Conservation (phyloP, 23 tunicate genomes). For the Halocynthia aurantium region DNA sequence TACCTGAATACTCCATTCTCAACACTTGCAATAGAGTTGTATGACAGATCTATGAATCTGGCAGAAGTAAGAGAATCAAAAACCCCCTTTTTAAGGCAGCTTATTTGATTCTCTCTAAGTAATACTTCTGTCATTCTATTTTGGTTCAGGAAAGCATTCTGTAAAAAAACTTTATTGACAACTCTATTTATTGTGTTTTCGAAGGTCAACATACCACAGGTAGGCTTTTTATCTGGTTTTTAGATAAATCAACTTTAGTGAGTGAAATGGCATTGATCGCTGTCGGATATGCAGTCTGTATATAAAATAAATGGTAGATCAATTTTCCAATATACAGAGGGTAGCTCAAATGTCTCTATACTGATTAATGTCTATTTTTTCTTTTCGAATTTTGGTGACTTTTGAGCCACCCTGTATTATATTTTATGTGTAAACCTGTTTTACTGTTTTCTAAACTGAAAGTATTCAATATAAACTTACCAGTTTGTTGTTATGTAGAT, state of each 20-base stretch:
- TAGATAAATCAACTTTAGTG: too few species aligned
- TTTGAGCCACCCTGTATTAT: too few species aligned
- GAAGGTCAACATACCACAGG: too few species aligned
- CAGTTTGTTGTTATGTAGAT: slow-evolving; percentile 15
- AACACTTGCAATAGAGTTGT: slow-evolving; percentile 20
- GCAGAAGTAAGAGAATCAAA: slow-evolving; percentile 19
- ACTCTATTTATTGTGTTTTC: background rate
- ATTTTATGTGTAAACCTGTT: too few species aligned
- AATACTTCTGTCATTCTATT: background rate
- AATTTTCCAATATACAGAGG: background rate
- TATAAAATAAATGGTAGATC: slow-evolving; percentile 1
- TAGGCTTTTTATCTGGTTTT: too few species aligned
- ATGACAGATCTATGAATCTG: slow-evolving; percentile 9
- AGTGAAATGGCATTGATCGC: too few species aligned
- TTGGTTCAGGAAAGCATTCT: slow-evolving; percentile 24
- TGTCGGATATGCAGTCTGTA: too few species aligned
- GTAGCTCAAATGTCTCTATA: too few species aligned
- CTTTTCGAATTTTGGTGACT: too few species aligned
- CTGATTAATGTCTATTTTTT: too few species aligned
- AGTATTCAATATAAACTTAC: background rate
- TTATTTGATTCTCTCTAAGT: slow-evolving; percentile 15
- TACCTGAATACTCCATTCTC: slow-evolving; percentile 24
- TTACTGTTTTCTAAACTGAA: too few species aligned
- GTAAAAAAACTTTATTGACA: background rate
- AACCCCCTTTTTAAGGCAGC: slow-evolving; percentile 5